A percentile compares a stretch with the other conserved stretches of the same genome.
These are phyloP conservation scores for Phymorhynchus buccinoides DNA, from an alignment of 1,140 invertebrate species.

Conservation along the genomic window DNA sequence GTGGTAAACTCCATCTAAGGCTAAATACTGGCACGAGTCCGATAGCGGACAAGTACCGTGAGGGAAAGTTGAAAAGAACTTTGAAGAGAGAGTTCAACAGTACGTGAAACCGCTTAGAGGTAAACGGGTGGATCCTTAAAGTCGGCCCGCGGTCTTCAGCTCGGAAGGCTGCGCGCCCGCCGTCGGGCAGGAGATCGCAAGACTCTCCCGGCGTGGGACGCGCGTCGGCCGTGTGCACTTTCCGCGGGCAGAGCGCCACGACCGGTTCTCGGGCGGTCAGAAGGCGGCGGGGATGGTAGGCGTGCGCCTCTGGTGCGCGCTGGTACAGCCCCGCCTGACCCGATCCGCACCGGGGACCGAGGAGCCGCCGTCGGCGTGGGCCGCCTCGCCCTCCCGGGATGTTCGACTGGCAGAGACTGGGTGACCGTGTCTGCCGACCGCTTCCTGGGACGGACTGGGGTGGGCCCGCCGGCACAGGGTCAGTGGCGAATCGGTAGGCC, in stretches of 20 bases:
- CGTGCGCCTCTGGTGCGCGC: constrained; percentile 7
- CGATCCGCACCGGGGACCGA: constrained; percentile 37
- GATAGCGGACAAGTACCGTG: constrained; percentile 93
- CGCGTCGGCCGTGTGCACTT: constrained; percentile 42
- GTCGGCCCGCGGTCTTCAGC: constrained; percentile 76
- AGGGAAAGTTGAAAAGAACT: constrained; percentile 93
- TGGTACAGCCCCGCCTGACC: constrained; percentile 34
- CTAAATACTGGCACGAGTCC: constrained; percentile 86
- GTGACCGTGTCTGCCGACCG: constrained; percentile 40
- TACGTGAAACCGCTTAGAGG: constrained; percentile 85
- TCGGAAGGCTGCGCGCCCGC: constrained; percentile 44
- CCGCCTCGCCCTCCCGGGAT: constrained; percentile 10
- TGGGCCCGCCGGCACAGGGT: constrained; percentile 41
- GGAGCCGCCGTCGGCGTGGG: constrained; percentile 32
- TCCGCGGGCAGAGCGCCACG: constrained; percentile 43
- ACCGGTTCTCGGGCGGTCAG: constrained; percentile 52
- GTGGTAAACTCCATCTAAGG: constrained; percentile 90
- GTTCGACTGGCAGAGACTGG: constrained; percentile 35
- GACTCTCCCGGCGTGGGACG: constrained; percentile 17
- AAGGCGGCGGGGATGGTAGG: constrained; percentile 46
- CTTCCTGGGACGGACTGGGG: constrained; percentile 45
- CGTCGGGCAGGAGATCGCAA: neutral
- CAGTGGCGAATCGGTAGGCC: constrained; percentile 70
- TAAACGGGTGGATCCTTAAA: constrained; percentile 78
- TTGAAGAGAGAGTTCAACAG: constrained; percentile 91